phyloP scores from a whole-genome alignment of 2,888 invertebrate genomes.

The Conistra vaccinii region DNA sequence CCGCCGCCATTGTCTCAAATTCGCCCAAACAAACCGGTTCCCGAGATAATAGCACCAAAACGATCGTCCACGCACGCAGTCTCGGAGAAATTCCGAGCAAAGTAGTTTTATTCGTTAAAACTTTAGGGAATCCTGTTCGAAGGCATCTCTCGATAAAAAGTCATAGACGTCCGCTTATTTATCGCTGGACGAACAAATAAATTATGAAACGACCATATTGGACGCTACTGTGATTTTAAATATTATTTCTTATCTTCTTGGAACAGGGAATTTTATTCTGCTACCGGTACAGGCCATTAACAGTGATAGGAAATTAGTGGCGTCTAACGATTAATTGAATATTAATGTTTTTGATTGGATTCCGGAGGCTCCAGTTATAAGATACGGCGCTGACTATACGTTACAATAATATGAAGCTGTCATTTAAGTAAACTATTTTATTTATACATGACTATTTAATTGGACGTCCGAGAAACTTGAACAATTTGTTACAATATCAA shows the following conservation, averaged over 20 bases:
- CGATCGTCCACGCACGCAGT: constrained; percentile 67
- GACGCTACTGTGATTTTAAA: constrained; percentile 65
- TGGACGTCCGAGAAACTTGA: not conserved
- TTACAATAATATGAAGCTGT: constrained; percentile 48
- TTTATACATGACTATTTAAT: constrained; percentile 17
- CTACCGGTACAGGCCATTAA: constrained; percentile 65
- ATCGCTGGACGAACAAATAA: constrained; percentile 62
- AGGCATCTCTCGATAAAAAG: constrained; percentile 68
- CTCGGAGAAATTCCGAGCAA: constrained; percentile 65
- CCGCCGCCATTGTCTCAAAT: constrained; percentile 86
- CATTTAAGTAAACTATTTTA: constrained; percentile 32
- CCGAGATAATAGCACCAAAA: constrained; percentile 82
- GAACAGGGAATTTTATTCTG: constrained; percentile 57
- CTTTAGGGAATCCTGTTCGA: constrained; percentile 63
- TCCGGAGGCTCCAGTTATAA: constrained; percentile 48
- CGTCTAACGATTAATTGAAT: constrained; percentile 60
- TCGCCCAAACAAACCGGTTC: constrained; percentile 87
- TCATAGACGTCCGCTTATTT: constrained; percentile 63
- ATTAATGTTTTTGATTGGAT: constrained; percentile 60
- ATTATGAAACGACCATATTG: constrained; percentile 59
- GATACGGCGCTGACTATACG: constrained; percentile 25
- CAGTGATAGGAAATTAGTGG: constrained; percentile 65
- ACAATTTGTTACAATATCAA: constrained; percentile 27
- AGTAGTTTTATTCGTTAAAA: constrained; percentile 66
- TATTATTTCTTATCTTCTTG: constrained; percentile 62